Evolutionary conservation across 2,113 vertebrate genomes (phyloP).

Genomic region (Amblyopsis rosae): DNA sequence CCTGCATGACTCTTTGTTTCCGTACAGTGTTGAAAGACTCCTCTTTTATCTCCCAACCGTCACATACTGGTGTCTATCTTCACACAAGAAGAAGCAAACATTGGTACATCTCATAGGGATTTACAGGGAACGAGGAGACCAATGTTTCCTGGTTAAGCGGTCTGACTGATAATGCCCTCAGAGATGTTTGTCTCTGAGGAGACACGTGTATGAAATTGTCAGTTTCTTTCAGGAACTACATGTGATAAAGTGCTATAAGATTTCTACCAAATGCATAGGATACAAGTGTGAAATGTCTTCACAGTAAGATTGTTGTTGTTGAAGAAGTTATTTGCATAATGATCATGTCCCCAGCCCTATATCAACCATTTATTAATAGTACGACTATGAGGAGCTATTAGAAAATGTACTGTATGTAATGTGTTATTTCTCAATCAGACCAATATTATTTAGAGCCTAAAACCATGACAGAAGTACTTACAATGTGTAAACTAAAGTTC

Average conservation of each 20-base stretch:
- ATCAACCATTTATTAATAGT: too few species aligned
- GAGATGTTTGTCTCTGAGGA: conserved; percentile 46
- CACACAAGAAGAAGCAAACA: too few species aligned
- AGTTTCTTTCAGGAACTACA: conserved; percentile 19
- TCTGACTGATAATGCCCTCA: conserved; percentile 53
- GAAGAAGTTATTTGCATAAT: not conserved
- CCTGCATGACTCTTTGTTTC: conserved; percentile 64
- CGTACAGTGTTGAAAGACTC: conserved; percentile 56
- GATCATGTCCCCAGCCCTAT: not conserved
- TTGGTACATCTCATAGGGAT: conserved; percentile 44
- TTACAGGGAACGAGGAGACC: conserved; percentile 47
- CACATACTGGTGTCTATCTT: conserved; percentile 58
- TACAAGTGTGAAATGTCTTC: not conserved
- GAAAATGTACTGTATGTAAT: too few species aligned
- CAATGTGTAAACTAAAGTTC: not conserved
- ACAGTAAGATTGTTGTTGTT: conserved; percentile 17
- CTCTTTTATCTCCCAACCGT: conserved; percentile 58
- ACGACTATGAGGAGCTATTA: too few species aligned
- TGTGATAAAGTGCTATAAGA: conserved; percentile 8
- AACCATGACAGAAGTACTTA: not conserved
- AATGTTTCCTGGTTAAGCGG: conserved; percentile 45
- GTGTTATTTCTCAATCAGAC: too few species aligned
- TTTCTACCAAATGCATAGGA: too few species aligned
- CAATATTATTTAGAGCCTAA: not conserved
- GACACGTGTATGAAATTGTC: conserved; percentile 28